A percentile compares a stretch with the other conserved stretches of the same genome.
phyloP scores from a whole-genome alignment of 2,113 vertebrate species.

The Takifugu bimaculatus region DNA sequence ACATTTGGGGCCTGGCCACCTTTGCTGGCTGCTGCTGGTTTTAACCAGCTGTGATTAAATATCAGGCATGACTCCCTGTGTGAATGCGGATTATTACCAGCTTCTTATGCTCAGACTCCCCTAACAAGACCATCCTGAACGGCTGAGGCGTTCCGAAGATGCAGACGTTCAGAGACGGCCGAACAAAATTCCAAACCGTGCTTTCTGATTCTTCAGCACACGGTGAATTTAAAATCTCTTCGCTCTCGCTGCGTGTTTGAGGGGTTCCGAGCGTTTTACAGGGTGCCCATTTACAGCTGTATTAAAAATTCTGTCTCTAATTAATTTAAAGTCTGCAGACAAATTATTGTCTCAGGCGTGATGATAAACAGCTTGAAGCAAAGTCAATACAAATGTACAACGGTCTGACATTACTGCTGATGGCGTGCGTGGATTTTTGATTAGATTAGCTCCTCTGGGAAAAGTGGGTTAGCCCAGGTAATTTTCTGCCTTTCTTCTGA shows the following conservation, averaged over 20 bases:
- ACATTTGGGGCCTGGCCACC: slow-evolving; percentile 68
- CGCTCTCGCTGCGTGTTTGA: slow-evolving; percentile 26
- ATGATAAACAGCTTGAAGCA: slow-evolving; percentile 46
- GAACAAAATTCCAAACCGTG: slow-evolving; percentile 1
- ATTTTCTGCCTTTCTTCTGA: slow-evolving; percentile 17
- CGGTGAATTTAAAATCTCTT: slow-evolving; percentile 25
- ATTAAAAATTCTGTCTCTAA: slow-evolving; percentile 37
- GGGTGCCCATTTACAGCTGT: slow-evolving; percentile 41
- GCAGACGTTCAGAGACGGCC: neutral
- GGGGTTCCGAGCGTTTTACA: slow-evolving; percentile 20
- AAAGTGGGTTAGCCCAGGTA: slow-evolving; percentile 6
- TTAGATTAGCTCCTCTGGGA: slow-evolving; percentile 15
- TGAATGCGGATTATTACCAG: slow-evolving; percentile 13
- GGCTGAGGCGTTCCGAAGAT: neutral
- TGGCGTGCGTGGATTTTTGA: slow-evolving; percentile 38
- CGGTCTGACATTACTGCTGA: slow-evolving; percentile 24
- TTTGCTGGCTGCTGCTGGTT: slow-evolving; percentile 58
- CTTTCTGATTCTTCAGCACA: neutral
- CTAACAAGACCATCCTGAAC: neutral
- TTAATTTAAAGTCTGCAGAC: slow-evolving; percentile 37
- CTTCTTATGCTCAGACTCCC: slow-evolving; percentile 55
- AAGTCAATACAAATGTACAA: slow-evolving; percentile 17
- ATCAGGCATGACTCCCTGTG: slow-evolving; percentile 51
- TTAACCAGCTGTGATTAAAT: slow-evolving; percentile 67
- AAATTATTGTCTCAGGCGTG: slow-evolving; percentile 40